Percentiles rank a stretch among this genome's conserved stretches.
phyloP scores from a whole-genome alignment of 2,888 invertebrate genomes.

The Thumatha senex region DNA sequence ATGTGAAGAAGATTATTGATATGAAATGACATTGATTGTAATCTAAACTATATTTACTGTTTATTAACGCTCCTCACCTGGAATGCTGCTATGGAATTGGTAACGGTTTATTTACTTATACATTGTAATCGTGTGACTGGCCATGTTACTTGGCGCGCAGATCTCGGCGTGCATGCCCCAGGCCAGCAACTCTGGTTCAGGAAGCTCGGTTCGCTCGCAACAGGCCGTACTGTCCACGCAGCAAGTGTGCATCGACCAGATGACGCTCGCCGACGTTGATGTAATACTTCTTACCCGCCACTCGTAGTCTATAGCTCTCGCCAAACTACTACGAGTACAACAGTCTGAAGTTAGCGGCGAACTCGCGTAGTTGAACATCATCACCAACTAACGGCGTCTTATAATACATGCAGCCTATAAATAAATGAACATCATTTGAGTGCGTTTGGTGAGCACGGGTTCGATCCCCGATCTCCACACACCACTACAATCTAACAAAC shows the following conservation, averaged over 20 bases:
- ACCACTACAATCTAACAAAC: no score
- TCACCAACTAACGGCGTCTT: no score
- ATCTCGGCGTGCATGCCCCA: slow-evolving; percentile 71
- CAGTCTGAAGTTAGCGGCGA: no score
- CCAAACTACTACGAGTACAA: no score
- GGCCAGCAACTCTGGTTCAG: slow-evolving; percentile 45
- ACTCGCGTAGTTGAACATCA: no score
- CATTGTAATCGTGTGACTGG: background rate
- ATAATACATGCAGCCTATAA: no score
- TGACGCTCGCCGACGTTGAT: slow-evolving; percentile 89
- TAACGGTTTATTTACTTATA: slow-evolving; percentile 47
- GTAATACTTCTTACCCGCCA: no score
- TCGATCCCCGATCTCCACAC: no score
- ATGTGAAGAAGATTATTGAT: no score
- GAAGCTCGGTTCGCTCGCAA: slow-evolving; percentile 44
- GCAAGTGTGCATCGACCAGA: slow-evolving; percentile 92
- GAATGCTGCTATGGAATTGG: slow-evolving; percentile 39
- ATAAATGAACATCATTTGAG: no score
- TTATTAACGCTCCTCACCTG: slow-evolving; percentile 14
- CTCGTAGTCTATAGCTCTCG: no score
- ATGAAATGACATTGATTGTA: background rate
- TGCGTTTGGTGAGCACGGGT: no score
- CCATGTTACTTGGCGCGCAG: slow-evolving; percentile 39
- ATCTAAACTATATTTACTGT: slow-evolving; percentile 46
- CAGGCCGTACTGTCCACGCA: slow-evolving; percentile 83